Evolutionary conservation across 1,140 invertebrate species (phyloP), one percentile per base, ranked within the genome.

Genomic region (Ganaspis sp.): DNA sequence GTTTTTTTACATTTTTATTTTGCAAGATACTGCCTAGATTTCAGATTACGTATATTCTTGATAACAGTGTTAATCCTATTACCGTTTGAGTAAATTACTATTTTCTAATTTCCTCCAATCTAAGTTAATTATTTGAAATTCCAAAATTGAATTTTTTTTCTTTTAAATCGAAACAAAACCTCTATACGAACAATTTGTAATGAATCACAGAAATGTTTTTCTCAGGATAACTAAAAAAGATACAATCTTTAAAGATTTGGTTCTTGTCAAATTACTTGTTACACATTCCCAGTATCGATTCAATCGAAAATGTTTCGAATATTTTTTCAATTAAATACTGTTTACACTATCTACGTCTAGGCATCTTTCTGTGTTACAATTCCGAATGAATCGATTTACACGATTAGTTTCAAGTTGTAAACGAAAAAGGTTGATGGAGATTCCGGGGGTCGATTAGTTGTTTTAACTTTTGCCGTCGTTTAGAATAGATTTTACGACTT

Each of bases 291-390:
- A 37, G 76, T 74, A 76, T 72, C 72, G 71, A 75, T 79, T 74
- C 21, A 70, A 17, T 70, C 29, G 40, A 53, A 15, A 40, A 26
- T 40, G 40, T 15, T 49, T 75, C 54, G 11, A n/a, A 54, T 84
- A 83, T 80, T 79, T 82, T 80, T 80, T 77, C 77, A 80, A 80
- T 85, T 84, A 83, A 72, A 75, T 81, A 81, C 70, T 77, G 72
- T 77, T 81, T 81, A 81, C 74, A 79, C 80, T 83, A 79, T 71
- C 77, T 19, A 64, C 19, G 37, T 19, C 15, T 2, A 9, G 21
- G 19, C 17, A 42, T 64, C 58, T 73, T 12, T 37, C 23, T 38
- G 4, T 64, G 4, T 64, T 26, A 11, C 17, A 1, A 69, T 29
- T n/a, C 23, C 54, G 54, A 23, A 17, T 21, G 9, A 11, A 64